Conservation (phyloP, 2,113 vertebrate genomes). For the Xiphophorus maculatus region DNA sequence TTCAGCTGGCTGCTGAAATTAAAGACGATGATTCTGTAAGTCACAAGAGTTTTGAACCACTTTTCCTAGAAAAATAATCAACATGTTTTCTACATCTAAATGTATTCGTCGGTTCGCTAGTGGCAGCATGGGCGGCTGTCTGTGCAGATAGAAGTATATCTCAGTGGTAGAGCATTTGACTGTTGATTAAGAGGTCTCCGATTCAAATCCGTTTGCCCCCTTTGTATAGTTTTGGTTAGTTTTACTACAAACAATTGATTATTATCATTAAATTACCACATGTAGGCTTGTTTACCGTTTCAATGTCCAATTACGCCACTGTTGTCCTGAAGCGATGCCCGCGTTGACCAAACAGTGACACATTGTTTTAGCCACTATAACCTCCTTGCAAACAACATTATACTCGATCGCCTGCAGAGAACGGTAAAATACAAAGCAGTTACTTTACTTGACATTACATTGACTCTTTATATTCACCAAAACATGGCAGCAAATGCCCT, state of each 20-base stretch:
- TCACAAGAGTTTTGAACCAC: neutral
- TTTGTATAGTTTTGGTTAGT: neutral
- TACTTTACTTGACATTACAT: neutral
- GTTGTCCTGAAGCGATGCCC: too few relatives aligned
- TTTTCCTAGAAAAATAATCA: neutral
- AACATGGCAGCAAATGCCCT: too few relatives aligned
- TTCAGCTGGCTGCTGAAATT: conserved; percentile 72
- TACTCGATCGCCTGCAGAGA: too few relatives aligned
- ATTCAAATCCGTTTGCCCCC: conserved; percentile 88
- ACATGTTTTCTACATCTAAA: neutral
- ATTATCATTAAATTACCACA: neutral
- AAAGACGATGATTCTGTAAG: conserved; percentile 75
- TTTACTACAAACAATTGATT: neutral
- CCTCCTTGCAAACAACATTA: neutral
- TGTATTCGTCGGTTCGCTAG: too few relatives aligned
- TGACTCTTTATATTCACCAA: too few relatives aligned
- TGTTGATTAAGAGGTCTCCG: conserved; percentile 86
- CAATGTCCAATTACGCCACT: too few relatives aligned
- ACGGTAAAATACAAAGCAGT: too few relatives aligned
- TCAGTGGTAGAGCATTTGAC: conserved; percentile 90
- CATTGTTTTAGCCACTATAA: neutral
- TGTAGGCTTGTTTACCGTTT: too few relatives aligned
- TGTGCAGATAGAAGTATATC: conserved; percentile 80
- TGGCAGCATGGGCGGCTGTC: too few relatives aligned
- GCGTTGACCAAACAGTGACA: neutral